These are phyloP conservation scores for Orchesella cincta DNA, from an alignment of 1,140 invertebrate species.

Conservation along the genomic window DNA sequence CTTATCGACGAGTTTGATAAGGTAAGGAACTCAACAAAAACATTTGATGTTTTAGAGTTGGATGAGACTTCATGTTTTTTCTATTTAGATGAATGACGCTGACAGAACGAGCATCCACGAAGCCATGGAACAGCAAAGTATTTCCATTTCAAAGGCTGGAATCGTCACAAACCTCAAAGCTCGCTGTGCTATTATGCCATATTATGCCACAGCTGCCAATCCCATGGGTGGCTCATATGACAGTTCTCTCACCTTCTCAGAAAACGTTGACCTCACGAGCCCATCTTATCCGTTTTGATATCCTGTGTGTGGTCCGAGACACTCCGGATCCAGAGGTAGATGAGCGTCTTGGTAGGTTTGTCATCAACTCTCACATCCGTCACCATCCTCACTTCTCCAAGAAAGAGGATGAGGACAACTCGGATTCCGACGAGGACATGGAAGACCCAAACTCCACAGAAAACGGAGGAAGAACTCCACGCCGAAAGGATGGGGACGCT, in stretches of 20 bases:
- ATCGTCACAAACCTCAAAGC: constrained; percentile 97
- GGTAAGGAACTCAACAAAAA: constrained; percentile 60
- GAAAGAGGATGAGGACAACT: constrained; percentile 46
- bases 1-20: constrained; percentile 99
- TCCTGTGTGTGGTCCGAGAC: constrained; percentile 95
- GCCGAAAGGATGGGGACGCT: neutral
- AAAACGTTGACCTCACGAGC: constrained; percentile 94
- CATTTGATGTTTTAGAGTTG: neutral
- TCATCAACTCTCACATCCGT: constrained; percentile 86
- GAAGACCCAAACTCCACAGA: neutral
- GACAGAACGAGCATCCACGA: constrained; percentile 97
- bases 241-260: constrained; percentile 91
- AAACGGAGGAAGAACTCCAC: neutral
- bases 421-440: constrained; percentile 35
- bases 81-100: constrained; percentile 89
- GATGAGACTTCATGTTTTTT: constrained; percentile 46
- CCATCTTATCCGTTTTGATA: constrained; percentile 98
- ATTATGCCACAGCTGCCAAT: too few species aligned
- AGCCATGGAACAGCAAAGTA: constrained; percentile 99
- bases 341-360: constrained; percentile 88
- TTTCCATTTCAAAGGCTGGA: constrained; percentile 97
- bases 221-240: constrained; percentile 97
- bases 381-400: constrained; percentile 71
- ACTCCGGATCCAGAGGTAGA: constrained; percentile 92
- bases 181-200: constrained; percentile 93